Base-by-base conservation (phyloP, 2,113 vertebrate species). In the Hymenochirus boettgeri region DNA sequence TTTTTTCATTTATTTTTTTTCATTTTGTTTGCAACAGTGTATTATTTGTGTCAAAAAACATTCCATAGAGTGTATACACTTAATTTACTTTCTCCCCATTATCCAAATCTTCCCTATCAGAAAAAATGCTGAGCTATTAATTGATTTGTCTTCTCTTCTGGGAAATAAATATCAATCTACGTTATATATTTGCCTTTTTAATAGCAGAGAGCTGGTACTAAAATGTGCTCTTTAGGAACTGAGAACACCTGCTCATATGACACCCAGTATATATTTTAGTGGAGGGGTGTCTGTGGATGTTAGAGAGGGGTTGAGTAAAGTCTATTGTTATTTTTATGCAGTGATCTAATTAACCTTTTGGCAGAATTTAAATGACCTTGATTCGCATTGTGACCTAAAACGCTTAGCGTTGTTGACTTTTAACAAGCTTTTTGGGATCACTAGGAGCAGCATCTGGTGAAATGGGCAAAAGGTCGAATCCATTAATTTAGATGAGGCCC, bases 291-390 rank as follows among this genome's bases (percentile, higher is more conserved):
- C 77, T 15, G 1, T 72, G 67, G 73, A 83, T 79, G 69, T 84
- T 82, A 76, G 72, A 31, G 74, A 60, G 58, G 76, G 79, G 72
- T 75, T 73, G 74, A 80, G 65, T 70, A 63, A 78, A 84, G 77
- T 84, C 82, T 77, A 78, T 82, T 80, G 74, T 71, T 83, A 59
- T 77, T 87, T 82, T 85, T 86, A 88, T 80, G 76, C 76, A 85
- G 74, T 89, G 82, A 92, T 91, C 84, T 82, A 91, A 93, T 93
- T 91, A 93, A 90, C 83, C 86, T 82, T 79, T 82, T 46, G 64
- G 76, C 71, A 76, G 81, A 81, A 89, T 87, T 87, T 84, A 79
- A 83, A 83, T 74, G 85, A 90, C 89, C 90, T 89, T 85, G 81
- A 85, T 79, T 77, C 76, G 79, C 81, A 77, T 75, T 54, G 66